Base-by-base conservation (phyloP, 2,797 vertebrate genomes). In the Epinephelus awoara region DNA sequence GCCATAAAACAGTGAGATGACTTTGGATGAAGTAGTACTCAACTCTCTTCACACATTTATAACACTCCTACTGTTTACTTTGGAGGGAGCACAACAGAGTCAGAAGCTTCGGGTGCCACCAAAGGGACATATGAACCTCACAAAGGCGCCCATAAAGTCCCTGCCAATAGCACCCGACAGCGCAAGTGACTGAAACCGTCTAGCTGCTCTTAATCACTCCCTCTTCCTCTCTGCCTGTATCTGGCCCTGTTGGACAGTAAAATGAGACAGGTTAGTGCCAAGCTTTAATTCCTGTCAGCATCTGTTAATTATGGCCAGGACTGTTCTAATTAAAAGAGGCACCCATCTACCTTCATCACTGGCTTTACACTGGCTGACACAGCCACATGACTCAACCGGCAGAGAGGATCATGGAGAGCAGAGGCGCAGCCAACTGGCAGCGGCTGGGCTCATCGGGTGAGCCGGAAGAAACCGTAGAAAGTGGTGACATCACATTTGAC, bases 221-320 rank as follows among this genome's bases (percentile, higher is more conserved):
- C 66, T 87, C 86, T 85, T 88, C 88, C 85, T 89, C 68, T 84
- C 71, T 69, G 80, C 70, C 77, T 83, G 77, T 83, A 70, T 90
- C 85, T 91, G 89, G 88, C 89, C 87, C 89, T 87, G 85, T 92
- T 70, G 82, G 86, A 91, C 91, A 91, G 91, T 93, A 93, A 94
- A 92, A 92, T 83, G 93, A 95, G 93, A 91, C 93, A 88, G 90
- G 92, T 92, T 93, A 93, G 90, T 91, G 93, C 92, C 89, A 92
- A 92, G 90, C 91, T 95, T 94, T 95, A 94, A 96, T 95, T 96
- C 94, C 93, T 95, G 94, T 96, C 95, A 95, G 94, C 94, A 94
- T 96, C 94, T 95, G 94, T 95, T 96, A 96, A 96, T 96, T 96
- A 96, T 93, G 93, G 88, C 92, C 89, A 82, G 91, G 91, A 89